A percentile compares a stretch with the other conserved stretches of the same genome.
phyloP scores from a whole-genome alignment of 2,113 vertebrate genomes.

The Bungarus multicinctus region DNA sequence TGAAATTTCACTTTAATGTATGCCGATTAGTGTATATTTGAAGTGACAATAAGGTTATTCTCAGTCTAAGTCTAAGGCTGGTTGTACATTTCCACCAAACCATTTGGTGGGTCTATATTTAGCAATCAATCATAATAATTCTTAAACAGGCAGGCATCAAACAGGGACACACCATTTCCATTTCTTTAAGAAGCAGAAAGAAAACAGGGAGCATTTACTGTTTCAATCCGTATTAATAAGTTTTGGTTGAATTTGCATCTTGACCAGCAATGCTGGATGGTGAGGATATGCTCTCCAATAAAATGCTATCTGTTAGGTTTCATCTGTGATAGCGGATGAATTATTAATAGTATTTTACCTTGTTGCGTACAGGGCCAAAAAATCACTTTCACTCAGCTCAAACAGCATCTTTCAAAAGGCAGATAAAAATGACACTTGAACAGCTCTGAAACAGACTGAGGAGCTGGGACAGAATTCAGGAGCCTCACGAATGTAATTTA shows the following conservation, averaged over 20 bases:
- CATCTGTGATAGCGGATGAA: slow-evolving; percentile 18
- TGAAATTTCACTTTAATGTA: no score
- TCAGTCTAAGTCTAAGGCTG: no score
- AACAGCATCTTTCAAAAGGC: slow-evolving; percentile 9
- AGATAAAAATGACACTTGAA: slow-evolving; percentile 20
- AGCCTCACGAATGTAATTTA: slow-evolving; percentile 32
- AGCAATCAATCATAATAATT: neutral
- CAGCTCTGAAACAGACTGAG: slow-evolving; percentile 40
- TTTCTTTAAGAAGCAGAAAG: neutral
- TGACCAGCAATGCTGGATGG: neutral
- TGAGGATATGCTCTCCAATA: neutral
- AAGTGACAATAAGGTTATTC: no score
- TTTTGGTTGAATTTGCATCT: neutral
- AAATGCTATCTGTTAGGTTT: slow-evolving; percentile 16
- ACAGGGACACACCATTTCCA: neutral
- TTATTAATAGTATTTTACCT: slow-evolving; percentile 3
- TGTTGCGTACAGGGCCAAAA: slow-evolving; percentile 11
- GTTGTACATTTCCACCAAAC: neutral
- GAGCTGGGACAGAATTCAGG: slow-evolving; percentile 32
- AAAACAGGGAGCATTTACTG: neutral
- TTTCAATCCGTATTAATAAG: neutral
- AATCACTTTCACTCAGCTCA: slow-evolving; percentile 22
- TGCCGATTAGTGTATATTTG: no score
- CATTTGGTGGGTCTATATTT: neutral
- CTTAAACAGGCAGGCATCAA: neutral